Evolutionary conservation across 2,113 vertebrate genomes (phyloP).

Genomic region (Choloepus hoffmanni): DNA sequence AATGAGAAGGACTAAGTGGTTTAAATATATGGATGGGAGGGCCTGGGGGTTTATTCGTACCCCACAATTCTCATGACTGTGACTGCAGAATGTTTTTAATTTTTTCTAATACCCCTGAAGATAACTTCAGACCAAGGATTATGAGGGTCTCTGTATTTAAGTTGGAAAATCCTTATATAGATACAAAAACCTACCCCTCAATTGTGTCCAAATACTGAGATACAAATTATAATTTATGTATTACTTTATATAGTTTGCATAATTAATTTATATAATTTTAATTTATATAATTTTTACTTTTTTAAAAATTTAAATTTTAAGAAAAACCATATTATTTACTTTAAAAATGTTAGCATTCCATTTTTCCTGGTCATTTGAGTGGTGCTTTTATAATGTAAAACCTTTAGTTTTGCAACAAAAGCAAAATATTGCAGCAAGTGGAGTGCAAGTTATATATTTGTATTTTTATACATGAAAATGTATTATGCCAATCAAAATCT

Average conservation of each 20-base stretch:
- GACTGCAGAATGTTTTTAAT: background rate
- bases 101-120: conserved; percentile 10
- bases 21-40: conserved; percentile 20
- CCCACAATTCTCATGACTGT: background rate
- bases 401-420: conserved; percentile 10
- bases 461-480: background rate
- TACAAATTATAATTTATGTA: background rate
- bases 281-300: background rate
- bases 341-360: background rate
- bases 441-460: background rate
- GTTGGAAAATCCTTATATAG: background rate
- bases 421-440: background rate
- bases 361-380: background rate
- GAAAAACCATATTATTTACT: background rate
- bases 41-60: background rate
- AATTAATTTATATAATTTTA: background rate
- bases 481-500: background rate
- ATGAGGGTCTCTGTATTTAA: background rate
- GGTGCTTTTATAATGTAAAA: background rate
- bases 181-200: background rate
- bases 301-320: background rate
- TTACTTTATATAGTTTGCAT: too few relatives aligned
- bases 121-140: conserved; percentile 28
- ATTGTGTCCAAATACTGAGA: background rate
- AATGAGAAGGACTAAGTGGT: background rate